These are phyloP conservation scores for Rhagoletis pomonella DNA, from an alignment of 1,140 invertebrate genomes.

Conservation along the genomic window DNA sequence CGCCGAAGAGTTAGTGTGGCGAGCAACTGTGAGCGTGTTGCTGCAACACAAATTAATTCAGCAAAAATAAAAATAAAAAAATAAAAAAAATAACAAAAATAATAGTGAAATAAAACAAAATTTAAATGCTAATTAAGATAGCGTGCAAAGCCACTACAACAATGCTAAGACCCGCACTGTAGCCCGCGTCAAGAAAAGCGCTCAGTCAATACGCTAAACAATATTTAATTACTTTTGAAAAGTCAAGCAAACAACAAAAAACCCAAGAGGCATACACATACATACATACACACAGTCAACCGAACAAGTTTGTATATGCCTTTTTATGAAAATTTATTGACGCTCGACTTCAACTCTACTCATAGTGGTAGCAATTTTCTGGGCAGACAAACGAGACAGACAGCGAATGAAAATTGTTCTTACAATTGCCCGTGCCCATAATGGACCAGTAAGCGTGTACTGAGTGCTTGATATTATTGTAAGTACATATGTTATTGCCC, in stretches of 20 bases:
- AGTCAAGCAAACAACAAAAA: slow-evolving; percentile 6
- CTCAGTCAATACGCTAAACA: slow-evolving; percentile 20
- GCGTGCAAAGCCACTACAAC: slow-evolving; percentile 6
- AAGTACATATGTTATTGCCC: background rate
- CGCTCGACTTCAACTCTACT: background rate
- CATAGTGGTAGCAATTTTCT: slow-evolving; percentile 28
- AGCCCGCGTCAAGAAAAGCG: background rate
- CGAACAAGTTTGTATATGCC: background rate
- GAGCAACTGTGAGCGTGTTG: background rate
- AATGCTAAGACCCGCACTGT: background rate
- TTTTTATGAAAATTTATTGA: slow-evolving; percentile 48
- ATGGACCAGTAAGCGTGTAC: slow-evolving; percentile 33
- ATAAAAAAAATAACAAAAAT: background rate
- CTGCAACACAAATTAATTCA: background rate
- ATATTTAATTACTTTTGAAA: slow-evolving; percentile 51
- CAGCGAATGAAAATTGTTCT: slow-evolving; percentile 39
- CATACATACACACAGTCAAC: background rate
- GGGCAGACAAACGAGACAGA: background rate
- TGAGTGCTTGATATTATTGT: background rate
- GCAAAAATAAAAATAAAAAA: slow-evolving; percentile 4
- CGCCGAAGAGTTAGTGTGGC: too few species aligned
- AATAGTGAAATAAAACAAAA: slow-evolving; percentile 38
- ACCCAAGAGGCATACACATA: background rate
- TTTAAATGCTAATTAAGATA: slow-evolving; percentile 52
- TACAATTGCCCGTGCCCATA: background rate